Percentiles rank a stretch among this genome's conserved stretches.
These are phyloP conservation scores for Piaya cayana DNA, from an alignment of 2,113 vertebrate genomes.

Conservation along the genomic window DNA sequence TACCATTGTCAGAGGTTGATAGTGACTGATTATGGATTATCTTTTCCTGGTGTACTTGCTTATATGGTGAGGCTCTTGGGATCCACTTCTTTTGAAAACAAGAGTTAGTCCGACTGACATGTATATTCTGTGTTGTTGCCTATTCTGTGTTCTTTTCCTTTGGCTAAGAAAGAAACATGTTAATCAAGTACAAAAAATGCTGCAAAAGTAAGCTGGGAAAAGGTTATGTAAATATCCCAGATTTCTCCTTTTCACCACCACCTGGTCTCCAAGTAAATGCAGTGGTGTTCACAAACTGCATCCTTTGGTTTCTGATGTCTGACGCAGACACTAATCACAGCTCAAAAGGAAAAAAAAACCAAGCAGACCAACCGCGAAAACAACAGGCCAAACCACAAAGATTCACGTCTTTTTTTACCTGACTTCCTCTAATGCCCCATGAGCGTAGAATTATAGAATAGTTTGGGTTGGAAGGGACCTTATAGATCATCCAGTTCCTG, in stretches of 20 bases:
- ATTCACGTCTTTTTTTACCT: background rate
- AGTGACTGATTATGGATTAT: background rate
- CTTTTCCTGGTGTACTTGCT: background rate
- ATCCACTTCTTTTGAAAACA: background rate
- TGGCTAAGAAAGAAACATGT: background rate
- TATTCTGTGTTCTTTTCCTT: background rate
- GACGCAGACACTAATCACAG: background rate
- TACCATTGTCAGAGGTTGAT: background rate
- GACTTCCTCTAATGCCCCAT: background rate
- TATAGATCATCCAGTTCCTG: no score
- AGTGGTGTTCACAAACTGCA: background rate
- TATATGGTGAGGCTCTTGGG: rapidly evolving
- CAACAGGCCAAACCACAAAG: background rate
- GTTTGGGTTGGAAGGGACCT: no score
- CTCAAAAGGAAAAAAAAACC: background rate
- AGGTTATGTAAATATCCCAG: background rate
- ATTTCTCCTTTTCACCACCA: background rate
- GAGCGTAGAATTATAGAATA: background rate
- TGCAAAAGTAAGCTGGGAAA: background rate
- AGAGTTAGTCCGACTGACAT: background rate
- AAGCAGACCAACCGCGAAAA: background rate
- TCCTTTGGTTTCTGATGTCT: background rate
- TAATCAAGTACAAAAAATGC: background rate
- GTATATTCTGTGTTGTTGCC: background rate
- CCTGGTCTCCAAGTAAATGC: background rate